A percentile compares a stretch with the other conserved stretches of the same genome.
phyloP scores from a whole-genome alignment of 2,113 vertebrate species.

The Calonectris borealis region DNA sequence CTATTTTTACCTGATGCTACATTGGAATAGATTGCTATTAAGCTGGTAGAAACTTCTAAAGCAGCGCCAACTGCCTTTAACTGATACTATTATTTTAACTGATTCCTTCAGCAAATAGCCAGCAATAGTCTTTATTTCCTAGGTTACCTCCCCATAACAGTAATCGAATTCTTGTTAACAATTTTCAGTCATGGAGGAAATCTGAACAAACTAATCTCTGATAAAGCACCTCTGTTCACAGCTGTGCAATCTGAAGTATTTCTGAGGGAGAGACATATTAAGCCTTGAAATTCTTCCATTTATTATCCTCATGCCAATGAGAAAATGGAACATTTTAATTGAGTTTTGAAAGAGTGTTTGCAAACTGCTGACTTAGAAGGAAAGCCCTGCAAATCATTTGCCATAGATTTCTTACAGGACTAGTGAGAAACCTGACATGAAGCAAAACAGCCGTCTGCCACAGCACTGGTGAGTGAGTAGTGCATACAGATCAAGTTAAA shows the following conservation, averaged over 20 bases:
- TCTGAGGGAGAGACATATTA: slow-evolving; percentile 35
- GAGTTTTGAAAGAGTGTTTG: slow-evolving; percentile 53
- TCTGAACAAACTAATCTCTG: slow-evolving; percentile 15
- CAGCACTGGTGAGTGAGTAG: neutral
- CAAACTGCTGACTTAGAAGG: slow-evolving; percentile 68
- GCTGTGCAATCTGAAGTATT: neutral
- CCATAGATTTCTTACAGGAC: slow-evolving; percentile 48
- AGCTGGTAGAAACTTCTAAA: neutral
- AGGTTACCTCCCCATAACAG: neutral
- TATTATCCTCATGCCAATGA: slow-evolving; percentile 44
- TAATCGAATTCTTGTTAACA: slow-evolving; percentile 40
- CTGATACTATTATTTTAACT: slow-evolving; percentile 36
- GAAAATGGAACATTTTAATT: slow-evolving; percentile 56
- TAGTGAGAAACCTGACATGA: slow-evolving; percentile 9
- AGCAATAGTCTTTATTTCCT: slow-evolving; percentile 20
- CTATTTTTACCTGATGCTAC: neutral
- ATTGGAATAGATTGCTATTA: neutral
- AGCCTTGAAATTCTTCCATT: slow-evolving; percentile 36
- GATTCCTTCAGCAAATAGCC: slow-evolving; percentile 45
- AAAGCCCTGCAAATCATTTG: slow-evolving; percentile 54
- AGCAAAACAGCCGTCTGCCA: neutral
- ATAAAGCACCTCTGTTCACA: neutral
- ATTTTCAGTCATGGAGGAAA: slow-evolving; percentile 24
- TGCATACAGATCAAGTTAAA: neutral
- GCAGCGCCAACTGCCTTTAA: neutral